These are phyloP conservation scores for Promerops cafer DNA, from an alignment of 2,113 vertebrate genomes.

Conservation along the genomic window DNA sequence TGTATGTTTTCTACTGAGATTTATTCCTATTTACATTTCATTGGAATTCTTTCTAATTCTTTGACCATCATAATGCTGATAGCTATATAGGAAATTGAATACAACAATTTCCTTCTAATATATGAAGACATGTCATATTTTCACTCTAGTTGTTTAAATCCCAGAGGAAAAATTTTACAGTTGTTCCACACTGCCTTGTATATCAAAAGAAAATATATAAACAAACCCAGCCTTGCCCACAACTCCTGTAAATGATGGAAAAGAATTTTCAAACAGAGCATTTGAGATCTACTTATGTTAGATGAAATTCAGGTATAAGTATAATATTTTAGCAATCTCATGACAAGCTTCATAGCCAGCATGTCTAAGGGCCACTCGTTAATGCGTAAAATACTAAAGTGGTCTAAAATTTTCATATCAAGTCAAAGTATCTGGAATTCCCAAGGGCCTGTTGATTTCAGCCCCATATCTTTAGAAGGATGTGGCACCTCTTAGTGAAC, in stretches of 20 bases:
- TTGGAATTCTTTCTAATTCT: slow-evolving; percentile 31
- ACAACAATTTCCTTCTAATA: neutral
- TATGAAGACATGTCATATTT: slow-evolving; percentile 38
- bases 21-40: neutral
- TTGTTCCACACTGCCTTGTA: slow-evolving; percentile 12
- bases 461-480: neutral
- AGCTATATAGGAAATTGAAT: slow-evolving; percentile 24
- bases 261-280: slow-evolving; percentile 23
- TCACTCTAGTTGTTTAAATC: slow-evolving; percentile 31
- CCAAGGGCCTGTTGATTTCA: neutral
- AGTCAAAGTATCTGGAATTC: neutral
- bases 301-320: slow-evolving; percentile 30
- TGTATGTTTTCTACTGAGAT: neutral
- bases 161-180: slow-evolving; percentile 24
- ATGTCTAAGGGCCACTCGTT: neutral
- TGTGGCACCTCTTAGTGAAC: slow-evolving; percentile 11
- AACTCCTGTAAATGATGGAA: slow-evolving; percentile 22
- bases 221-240: neutral
- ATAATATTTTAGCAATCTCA: slow-evolving; percentile 44
- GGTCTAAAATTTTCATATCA: slow-evolving; percentile 3
- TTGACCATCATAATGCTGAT: neutral
- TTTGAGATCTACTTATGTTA: slow-evolving; percentile 5
- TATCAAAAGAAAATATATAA: slow-evolving; percentile 29
- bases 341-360: neutral
- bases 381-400: neutral